phyloP scores from a whole-genome alignment of 2,797 vertebrate genomes.

The Alca torda region DNA sequence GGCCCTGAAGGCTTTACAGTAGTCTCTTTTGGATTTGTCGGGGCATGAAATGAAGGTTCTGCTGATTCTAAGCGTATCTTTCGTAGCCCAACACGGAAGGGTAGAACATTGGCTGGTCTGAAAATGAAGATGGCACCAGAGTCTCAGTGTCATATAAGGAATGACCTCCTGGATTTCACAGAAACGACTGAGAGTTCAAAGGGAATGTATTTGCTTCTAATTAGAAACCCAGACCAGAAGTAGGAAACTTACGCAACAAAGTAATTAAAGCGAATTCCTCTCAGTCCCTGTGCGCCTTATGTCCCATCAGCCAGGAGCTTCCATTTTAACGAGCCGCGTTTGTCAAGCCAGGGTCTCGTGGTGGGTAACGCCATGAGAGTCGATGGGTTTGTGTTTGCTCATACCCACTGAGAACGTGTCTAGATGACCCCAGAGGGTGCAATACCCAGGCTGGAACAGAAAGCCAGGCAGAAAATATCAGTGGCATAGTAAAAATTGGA shows the following conservation, averaged over 20 bases:
- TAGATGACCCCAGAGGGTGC: background rate
- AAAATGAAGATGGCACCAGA: background rate
- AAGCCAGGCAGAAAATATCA: background rate
- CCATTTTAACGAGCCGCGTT: background rate
- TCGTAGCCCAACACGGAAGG: background rate
- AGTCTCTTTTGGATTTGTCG: background rate
- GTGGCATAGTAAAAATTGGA: background rate
- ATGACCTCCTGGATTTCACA: background rate
- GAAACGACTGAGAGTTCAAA: background rate
- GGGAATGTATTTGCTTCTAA: background rate
- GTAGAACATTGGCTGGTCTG: background rate
- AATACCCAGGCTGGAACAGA: background rate
- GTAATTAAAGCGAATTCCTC: background rate
- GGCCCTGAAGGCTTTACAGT: background rate
- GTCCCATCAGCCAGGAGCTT: background rate
- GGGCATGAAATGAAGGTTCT: background rate
- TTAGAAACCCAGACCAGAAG: background rate
- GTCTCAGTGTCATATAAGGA: background rate
- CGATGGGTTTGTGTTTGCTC: rapidly evolving
- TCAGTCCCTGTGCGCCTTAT: background rate
- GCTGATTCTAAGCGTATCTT: background rate
- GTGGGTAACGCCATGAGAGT: background rate
- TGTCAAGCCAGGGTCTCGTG: background rate
- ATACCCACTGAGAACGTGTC: background rate
- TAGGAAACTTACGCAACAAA: background rate